A percentile compares a stretch with the other conserved stretches of the same genome.
These are phyloP conservation scores for Porites evermanni DNA, from an alignment of 92 coral and sea anemone species.

Conservation along the genomic window DNA sequence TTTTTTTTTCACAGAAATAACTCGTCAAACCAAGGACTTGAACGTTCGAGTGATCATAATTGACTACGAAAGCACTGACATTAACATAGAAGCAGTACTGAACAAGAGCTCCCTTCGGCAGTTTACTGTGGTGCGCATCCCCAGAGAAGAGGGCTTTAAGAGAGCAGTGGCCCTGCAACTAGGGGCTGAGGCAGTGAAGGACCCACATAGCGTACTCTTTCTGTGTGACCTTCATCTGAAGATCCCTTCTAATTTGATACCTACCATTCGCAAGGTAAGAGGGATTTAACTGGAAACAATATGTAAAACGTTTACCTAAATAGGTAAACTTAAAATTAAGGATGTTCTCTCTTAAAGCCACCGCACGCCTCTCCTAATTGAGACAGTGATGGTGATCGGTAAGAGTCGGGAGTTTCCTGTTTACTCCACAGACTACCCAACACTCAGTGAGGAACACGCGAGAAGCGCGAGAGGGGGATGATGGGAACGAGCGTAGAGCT, in stretches of 20 bases:
- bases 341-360: too few species aligned
- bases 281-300: too few species aligned
- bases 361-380: too few species aligned
- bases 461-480: too few species aligned
- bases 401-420: too few species aligned
- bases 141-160: constrained; percentile 74
- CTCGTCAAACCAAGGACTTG: constrained; percentile 70
- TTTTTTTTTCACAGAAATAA: constrained; percentile 57
- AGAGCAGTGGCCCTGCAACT: constrained; percentile 89
- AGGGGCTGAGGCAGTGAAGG: constrained; percentile 89
- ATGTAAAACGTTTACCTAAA: too few species aligned
- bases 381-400: too few species aligned
- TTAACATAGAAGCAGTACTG: constrained; percentile 73
- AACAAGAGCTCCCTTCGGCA: constrained; percentile 67
- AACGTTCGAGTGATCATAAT: constrained; percentile 83
- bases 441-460: too few species aligned
- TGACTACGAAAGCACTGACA: constrained; percentile 89
- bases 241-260: constrained; percentile 78
- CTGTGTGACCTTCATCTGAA: constrained; percentile 90
- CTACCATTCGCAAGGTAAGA: constrained; percentile 87
- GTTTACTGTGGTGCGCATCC: constrained; percentile 68
- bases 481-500: too few species aligned
- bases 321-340: too few species aligned
- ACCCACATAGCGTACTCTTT: constrained; percentile 91
- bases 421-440: too few species aligned